Conservation (phyloP, 2,113 vertebrate genomes). For the Phaethornis superciliosus region DNA sequence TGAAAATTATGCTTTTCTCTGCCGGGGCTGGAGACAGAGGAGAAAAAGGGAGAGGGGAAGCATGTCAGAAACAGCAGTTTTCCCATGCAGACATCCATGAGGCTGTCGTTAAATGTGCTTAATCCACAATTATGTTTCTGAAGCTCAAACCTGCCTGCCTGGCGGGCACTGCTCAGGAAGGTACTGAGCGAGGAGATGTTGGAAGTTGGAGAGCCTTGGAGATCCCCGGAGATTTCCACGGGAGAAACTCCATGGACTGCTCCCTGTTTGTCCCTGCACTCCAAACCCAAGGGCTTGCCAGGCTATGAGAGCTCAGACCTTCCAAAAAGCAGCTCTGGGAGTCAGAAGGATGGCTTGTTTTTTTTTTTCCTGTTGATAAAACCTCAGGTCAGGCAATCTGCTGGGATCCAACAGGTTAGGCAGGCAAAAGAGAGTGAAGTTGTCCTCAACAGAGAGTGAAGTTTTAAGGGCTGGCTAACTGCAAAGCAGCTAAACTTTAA, state of each 20-base stretch:
- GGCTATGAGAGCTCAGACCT: neutral
- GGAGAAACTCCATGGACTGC: neutral
- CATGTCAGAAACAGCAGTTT: slow-evolving; percentile 24
- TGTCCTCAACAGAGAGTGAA: neutral
- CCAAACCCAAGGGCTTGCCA: neutral
- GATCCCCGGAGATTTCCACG: neutral
- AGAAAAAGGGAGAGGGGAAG: slow-evolving; percentile 11
- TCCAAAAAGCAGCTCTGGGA: neutral
- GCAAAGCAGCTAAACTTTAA: slow-evolving; percentile 64
- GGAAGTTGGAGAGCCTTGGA: neutral
- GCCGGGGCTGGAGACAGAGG: slow-evolving; percentile 35
- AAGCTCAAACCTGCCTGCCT: neutral
- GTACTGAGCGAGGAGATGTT: neutral
- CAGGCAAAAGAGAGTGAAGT: neutral
- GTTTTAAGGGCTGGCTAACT: slow-evolving; percentile 48
- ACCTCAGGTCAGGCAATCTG: neutral
- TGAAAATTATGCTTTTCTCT: slow-evolving; percentile 45
- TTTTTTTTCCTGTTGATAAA: neutral
- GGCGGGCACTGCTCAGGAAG: neutral
- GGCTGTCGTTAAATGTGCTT: slow-evolving; percentile 8
- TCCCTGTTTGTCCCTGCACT: neutral
- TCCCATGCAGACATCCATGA: neutral
- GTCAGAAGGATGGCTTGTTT: neutral
- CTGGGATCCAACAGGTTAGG: slow-evolving; percentile 43
- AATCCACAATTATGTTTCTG: slow-evolving; percentile 23